Conservation (phyloP, 2,113 vertebrate genomes). For the Telmatochromis brachygnathus region DNA sequence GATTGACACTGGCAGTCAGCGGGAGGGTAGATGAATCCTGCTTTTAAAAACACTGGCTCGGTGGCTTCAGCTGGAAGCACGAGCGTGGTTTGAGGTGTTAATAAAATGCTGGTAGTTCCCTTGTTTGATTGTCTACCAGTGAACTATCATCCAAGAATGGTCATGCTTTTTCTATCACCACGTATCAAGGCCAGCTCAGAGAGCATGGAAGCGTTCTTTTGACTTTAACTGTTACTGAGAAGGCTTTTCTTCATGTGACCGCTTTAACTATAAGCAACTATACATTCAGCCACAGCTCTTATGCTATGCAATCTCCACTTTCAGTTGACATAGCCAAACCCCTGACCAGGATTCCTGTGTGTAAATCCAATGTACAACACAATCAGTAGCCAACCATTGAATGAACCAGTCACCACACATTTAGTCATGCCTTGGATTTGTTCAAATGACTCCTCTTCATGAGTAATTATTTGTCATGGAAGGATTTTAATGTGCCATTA, state of each 20-base stretch:
- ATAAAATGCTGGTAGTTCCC: neutral
- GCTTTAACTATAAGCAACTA: neutral
- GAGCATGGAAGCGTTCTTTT: neutral
- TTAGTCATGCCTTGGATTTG: conserved; percentile 15
- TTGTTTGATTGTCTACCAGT: neutral
- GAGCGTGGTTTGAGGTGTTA: neutral
- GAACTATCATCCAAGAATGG: neutral
- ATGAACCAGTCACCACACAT: conserved; percentile 7
- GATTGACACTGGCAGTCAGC: conserved; percentile 29
- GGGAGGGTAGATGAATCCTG: conserved; percentile 16
- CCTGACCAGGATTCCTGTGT: neutral
- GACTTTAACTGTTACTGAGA: neutral
- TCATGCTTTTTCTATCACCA: neutral
- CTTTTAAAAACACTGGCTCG: conserved; percentile 16
- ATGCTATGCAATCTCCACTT: neutral
- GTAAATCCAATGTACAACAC: neutral
- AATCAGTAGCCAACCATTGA: neutral
- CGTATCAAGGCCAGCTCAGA: neutral
- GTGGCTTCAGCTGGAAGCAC: neutral
- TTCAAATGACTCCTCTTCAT: conserved; percentile 13
- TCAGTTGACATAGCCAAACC: neutral
- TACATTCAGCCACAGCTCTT: neutral
- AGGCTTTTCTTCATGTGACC: neutral
- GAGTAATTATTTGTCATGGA: conserved; percentile 37
- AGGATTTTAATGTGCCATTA: conserved; percentile 5